phyloP scores from a whole-genome alignment of 1,140 invertebrate genomes.

The Lineus longissimus region DNA sequence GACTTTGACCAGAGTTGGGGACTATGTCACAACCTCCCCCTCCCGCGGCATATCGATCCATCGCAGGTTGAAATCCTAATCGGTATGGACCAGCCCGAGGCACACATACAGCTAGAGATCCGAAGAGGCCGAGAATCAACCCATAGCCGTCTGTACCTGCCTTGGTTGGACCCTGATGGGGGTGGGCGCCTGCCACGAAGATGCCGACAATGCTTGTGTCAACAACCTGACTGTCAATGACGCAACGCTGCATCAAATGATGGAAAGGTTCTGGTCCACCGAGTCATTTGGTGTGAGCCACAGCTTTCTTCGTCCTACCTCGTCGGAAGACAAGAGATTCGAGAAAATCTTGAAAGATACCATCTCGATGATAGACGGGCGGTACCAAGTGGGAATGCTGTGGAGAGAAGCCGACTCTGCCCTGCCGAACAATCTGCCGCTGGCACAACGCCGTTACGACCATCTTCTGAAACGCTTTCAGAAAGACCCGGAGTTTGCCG shows the following conservation, averaged over 20 bases:
- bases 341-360: neutral
- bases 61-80: neutral
- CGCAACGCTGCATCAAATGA: too few species aligned
- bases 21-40: too few species aligned
- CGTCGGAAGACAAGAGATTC: neutral
- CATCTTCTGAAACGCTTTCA: neutral
- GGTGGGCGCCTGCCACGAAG: neutral
- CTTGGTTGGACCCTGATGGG: neutral
- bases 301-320: neutral
- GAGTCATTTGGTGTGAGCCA: neutral
- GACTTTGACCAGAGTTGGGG: too few species aligned
- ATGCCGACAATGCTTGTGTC: too few species aligned
- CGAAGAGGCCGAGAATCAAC: neutral
- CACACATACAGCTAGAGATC: too few species aligned
- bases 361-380: neutral
- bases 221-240: too few species aligned
- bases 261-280: neutral
- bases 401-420: neutral
- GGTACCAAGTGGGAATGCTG: constrained; percentile 2
- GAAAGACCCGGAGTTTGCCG: constrained; percentile 1
- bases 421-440: neutral
- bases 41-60: too few species aligned
- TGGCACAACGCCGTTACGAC: neutral
- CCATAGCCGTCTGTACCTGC: neutral
- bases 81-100: neutral